Base-by-base conservation (phyloP, 2,113 vertebrate species). In the Megalops atlanticus region DNA sequence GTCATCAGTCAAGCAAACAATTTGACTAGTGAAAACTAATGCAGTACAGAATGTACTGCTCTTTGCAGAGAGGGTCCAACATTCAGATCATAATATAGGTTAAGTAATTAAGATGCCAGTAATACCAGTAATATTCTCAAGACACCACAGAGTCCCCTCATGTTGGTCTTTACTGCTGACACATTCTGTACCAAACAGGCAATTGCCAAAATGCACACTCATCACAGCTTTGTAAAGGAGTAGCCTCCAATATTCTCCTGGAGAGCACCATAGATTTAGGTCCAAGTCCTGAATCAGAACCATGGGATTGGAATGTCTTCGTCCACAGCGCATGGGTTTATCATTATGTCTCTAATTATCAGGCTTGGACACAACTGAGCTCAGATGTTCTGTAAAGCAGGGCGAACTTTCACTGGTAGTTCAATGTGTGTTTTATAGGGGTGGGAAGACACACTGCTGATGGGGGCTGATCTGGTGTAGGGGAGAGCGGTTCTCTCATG, bases 241-340 rank as follows among this genome's bases (percentile, higher is more conserved):
- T 64, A 31, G n/a, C 24, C 24, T 10, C 11, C 58, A n/a, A n/a
- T 64, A 31, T 38, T 39, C 24, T 18, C 73, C 38, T 74, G 73
- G 38, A 27, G 39, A 74, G n/a, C n/a, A n/a, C n/a, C n/a, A 36
- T 27, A 41, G 40, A 40, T 40, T n/a, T 15, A 27, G 40, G 36
- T 5, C 38, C 12, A 45, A 4, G n/a, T n/a, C 7, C 40, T 41
- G 73, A 18, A 45, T 40, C 33, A 14, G 36, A 71, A 3, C 33
- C 4, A 16, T 49, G 8, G 16, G 16, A 35, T 12, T 64, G n/a
- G 69, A 71, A 27, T 71, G 16, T 35, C 69, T 31, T 35, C 69
- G 16, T 36, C 14, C 43, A 76, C 41, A 75, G 73, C 38, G n/a
- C 33, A 49, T 76, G 74, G 41, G 31, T 76, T 76, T 35, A 76